Evolutionary conservation across 2,888 invertebrate species (phyloP).

Genomic region (Endotricha flammealis): DNA sequence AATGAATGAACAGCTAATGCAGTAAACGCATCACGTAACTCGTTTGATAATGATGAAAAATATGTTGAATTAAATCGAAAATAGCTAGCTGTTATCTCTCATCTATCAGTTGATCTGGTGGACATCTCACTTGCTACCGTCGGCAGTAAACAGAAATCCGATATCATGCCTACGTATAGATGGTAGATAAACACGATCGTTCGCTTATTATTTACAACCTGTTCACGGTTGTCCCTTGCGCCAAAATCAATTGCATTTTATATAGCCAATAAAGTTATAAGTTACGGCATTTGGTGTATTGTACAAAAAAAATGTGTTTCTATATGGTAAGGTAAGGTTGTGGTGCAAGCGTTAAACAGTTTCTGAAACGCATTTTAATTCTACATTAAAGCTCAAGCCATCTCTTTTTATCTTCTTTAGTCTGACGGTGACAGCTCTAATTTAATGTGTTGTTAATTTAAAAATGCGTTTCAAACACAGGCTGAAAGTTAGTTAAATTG

Average conservation of each 20-base stretch:
- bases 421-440: too few relatives aligned
- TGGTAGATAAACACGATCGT: conserved; percentile 54
- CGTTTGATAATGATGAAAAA: conserved; percentile 39
- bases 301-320: too few relatives aligned
- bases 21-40: conserved; percentile 20
- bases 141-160: conserved; percentile 71
- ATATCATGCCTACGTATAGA: conserved; percentile 60
- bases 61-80: conserved; percentile 34
- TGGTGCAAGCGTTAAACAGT: too few relatives aligned
- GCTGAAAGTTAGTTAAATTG: too few relatives aligned
- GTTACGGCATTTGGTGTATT: conserved; percentile 12
- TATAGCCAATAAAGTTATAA: conserved; percentile 14
- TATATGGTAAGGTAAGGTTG: too few relatives aligned
- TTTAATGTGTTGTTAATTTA: too few relatives aligned
- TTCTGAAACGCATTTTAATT: too few relatives aligned
- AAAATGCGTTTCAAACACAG: too few relatives aligned
- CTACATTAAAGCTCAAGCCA: too few relatives aligned
- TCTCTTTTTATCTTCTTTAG: too few relatives aligned
- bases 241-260: conserved; percentile 45
- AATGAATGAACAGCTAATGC: conserved; percentile 4
- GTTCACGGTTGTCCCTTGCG: conserved; percentile 37
- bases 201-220: conserved; percentile 64
- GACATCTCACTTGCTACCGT: conserved; percentile 65
- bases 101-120: conserved; percentile 43
- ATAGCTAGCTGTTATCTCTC: conserved; percentile 37